A percentile compares a stretch with the other conserved stretches of the same genome.
Evolutionary conservation across 30 jellyfish, hydroid and myxozoan species (phyloP).

Genomic region (Calvadosia cruxmelitensis): DNA sequence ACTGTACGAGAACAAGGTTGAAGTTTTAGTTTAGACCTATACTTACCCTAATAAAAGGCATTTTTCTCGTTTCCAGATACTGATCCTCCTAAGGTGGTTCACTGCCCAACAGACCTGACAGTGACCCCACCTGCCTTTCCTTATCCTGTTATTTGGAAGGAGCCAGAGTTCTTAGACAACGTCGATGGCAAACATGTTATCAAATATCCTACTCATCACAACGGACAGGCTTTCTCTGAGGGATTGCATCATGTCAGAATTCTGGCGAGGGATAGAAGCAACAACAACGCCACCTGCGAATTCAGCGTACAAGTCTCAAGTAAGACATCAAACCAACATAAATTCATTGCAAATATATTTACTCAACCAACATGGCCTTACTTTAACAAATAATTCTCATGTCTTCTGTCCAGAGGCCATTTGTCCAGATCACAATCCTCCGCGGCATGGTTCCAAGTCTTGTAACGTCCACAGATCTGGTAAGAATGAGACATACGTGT

Average conservation of each 20-base stretch:
- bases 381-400: neutral
- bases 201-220: constrained; percentile 33
- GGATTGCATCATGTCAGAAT: constrained; percentile 38
- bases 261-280: constrained; percentile 43
- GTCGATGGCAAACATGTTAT: constrained; percentile 40
- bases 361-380: no score
- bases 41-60: no score
- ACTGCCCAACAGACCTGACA: constrained; percentile 53
- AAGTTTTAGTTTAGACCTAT: no score
- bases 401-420: constrained; percentile 19
- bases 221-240: constrained; percentile 43
- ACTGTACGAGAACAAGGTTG: no score
- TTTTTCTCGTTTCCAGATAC: constrained; percentile 22
- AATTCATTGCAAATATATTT: no score
- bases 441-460: constrained; percentile 71
- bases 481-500: constrained; percentile 46
- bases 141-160: constrained; percentile 50
- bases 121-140: constrained; percentile 38
- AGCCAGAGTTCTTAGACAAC: constrained; percentile 65
- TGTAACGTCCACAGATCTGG: constrained; percentile 61
- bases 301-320: constrained; percentile 67
- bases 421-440: constrained; percentile 68
- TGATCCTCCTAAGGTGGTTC: constrained; percentile 71
- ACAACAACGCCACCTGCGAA: constrained; percentile 57
- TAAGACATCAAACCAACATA: no score